Percentiles rank a stretch among this genome's conserved stretches.
These are phyloP conservation scores for Avahi laniger DNA, from an alignment of 2,797 vertebrate species.

Conservation along the genomic window DNA sequence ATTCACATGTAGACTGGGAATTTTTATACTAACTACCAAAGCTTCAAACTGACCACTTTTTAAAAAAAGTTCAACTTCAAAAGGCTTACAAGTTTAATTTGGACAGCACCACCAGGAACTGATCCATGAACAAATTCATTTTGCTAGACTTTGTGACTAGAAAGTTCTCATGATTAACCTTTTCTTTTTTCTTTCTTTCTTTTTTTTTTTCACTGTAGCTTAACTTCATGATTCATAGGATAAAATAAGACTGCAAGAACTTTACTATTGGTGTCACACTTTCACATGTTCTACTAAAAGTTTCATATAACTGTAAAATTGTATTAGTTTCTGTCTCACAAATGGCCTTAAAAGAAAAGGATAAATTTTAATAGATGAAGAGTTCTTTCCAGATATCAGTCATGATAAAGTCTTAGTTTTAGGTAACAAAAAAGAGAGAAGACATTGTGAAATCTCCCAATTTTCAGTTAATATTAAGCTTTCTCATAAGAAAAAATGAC, in stretches of 20 bases:
- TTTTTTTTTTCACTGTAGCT: neutral
- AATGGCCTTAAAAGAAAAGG: neutral
- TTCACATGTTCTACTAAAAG: neutral
- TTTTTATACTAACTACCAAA: slow-evolving; percentile 56
- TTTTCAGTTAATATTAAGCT: neutral
- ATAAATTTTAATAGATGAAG: neutral
- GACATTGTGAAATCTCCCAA: neutral
- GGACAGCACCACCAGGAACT: neutral
- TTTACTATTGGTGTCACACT: neutral
- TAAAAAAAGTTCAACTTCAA: neutral
- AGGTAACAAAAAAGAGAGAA: neutral
- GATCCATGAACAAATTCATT: slow-evolving; percentile 37
- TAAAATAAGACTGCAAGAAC: neutral
- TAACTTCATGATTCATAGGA: slow-evolving; percentile 19
- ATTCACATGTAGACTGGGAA: slow-evolving; percentile 32
- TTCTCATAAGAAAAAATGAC: neutral
- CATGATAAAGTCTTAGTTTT: neutral
- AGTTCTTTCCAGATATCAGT: neutral
- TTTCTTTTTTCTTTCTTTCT: neutral
- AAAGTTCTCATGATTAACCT: slow-evolving; percentile 14
- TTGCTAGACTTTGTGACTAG: neutral
- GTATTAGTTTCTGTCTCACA: neutral
- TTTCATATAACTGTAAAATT: slow-evolving; percentile 9
- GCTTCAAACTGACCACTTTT: slow-evolving; percentile 23
- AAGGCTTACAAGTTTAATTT: slow-evolving; percentile 25